Percentiles rank a stretch among this genome's conserved stretches.
Conservation (phyloP, 2,113 vertebrate genomes). For the Ictidomys tridecemlineatus region DNA sequence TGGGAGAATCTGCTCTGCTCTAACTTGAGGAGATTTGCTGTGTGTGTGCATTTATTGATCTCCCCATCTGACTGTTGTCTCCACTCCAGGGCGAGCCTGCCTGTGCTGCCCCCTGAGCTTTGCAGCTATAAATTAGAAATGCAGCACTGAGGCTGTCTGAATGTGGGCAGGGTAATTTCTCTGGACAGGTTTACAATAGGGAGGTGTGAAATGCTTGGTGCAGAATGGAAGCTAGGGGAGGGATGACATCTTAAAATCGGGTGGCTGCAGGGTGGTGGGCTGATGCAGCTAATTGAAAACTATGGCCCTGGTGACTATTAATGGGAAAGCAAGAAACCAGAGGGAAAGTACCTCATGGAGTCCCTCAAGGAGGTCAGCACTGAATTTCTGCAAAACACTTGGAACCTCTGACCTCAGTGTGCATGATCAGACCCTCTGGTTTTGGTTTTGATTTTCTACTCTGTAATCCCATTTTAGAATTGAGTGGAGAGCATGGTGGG, state of each 20-base stretch:
- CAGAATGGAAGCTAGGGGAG: slow-evolving; percentile 54
- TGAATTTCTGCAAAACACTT: neutral
- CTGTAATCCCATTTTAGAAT: neutral
- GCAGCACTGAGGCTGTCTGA: slow-evolving; percentile 75
- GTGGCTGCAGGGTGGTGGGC: slow-evolving; percentile 33
- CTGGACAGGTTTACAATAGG: slow-evolving; percentile 90
- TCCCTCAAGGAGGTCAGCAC: neutral
- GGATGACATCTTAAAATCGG: slow-evolving; percentile 72
- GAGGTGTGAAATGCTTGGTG: slow-evolving; percentile 88
- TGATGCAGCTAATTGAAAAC: slow-evolving; percentile 81
- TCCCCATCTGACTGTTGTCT: slow-evolving; percentile 17
- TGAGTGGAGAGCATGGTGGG: neutral
- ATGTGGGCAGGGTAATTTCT: slow-evolving; percentile 84
- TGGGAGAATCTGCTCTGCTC: neutral
- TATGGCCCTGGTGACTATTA: slow-evolving; percentile 66
- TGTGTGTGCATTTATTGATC: neutral
- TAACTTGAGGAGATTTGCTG: neutral
- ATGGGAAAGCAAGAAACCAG: slow-evolving; percentile 47
- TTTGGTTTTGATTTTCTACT: slow-evolving; percentile 19
- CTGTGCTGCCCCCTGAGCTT: slow-evolving; percentile 61
- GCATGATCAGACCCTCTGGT: neutral
- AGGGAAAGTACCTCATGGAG: neutral
- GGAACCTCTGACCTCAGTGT: neutral
- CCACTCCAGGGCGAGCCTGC: slow-evolving; percentile 68
- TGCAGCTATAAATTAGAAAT: slow-evolving; percentile 85